A percentile compares a stretch with the other conserved stretches of the same genome.
These are phyloP conservation scores for Ornithorhynchus anatinus DNA, from an alignment of 2,113 vertebrate species.

Conservation along the genomic window DNA sequence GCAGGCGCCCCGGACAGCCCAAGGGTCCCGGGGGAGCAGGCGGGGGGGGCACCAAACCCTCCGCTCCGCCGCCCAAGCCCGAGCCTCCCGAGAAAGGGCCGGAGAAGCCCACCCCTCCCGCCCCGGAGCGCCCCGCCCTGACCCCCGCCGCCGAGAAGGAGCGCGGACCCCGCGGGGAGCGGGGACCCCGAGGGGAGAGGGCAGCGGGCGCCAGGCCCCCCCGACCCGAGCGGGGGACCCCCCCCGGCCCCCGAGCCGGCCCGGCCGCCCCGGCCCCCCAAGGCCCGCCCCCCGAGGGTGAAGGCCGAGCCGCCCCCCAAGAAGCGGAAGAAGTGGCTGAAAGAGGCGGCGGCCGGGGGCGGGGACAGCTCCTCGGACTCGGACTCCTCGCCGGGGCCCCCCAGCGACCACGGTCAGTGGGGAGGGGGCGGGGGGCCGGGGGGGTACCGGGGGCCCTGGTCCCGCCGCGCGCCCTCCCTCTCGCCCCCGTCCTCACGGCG, in stretches of 20 bases:
- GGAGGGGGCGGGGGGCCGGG: too few relatives aligned
- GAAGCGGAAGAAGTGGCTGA: constrained; percentile 93
- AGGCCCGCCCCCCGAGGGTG: constrained; percentile 76
- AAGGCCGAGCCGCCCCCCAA: constrained; percentile 91
- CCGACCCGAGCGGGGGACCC: constrained; percentile 39
- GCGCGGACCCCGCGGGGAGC: constrained; percentile 9
- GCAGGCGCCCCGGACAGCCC: constrained; percentile 67
- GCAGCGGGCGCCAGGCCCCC: constrained; percentile 36
- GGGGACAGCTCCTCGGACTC: constrained; percentile 79
- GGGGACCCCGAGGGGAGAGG: constrained; percentile 43
- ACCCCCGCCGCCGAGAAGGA: constrained; percentile 54
- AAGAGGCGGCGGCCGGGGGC: constrained; percentile 61
- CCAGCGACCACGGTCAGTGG: constrained; percentile 88
- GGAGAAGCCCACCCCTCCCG: constrained; percentile 20
- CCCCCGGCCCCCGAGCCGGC: not conserved
- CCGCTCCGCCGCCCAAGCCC: constrained; percentile 13
- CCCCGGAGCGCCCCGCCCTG: constrained; percentile 43
- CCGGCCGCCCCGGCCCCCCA: constrained; percentile 66
- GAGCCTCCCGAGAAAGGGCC: constrained; percentile 35
- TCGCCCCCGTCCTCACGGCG: not conserved
- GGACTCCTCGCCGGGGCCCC: constrained; percentile 81
- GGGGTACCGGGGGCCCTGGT: not conserved
- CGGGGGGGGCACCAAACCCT: not conserved
- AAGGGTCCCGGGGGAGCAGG: constrained; percentile 35
- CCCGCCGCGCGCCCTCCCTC: not conserved